phyloP scores from a whole-genome alignment of 2,797 vertebrate genomes.

The Sarcophilus harrisii region DNA sequence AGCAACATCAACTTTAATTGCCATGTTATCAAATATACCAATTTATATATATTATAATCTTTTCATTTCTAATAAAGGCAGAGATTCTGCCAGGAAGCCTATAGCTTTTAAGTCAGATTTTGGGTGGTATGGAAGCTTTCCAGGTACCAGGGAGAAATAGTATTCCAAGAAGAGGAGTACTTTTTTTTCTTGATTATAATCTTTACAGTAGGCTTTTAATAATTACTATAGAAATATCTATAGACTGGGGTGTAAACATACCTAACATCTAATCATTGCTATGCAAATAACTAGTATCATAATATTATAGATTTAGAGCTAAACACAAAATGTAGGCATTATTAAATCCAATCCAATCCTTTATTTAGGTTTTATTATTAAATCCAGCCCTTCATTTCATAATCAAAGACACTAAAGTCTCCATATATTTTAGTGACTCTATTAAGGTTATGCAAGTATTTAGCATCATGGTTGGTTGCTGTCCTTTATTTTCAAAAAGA shows the following conservation, averaged over 20 bases:
- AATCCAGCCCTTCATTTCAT: neutral
- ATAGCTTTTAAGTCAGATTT: slow-evolving; percentile 41
- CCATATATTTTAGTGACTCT: neutral
- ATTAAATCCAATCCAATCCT: too few relatives aligned
- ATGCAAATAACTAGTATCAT: neutral
- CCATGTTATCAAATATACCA: slow-evolving; percentile 53
- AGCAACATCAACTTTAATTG: neutral
- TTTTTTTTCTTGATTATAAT: slow-evolving; percentile 35
- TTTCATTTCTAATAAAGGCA: slow-evolving; percentile 68
- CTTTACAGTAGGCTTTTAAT: slow-evolving; percentile 23
- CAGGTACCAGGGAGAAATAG: neutral
- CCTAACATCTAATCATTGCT: neutral
- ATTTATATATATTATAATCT: slow-evolving; percentile 68
- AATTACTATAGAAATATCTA: neutral
- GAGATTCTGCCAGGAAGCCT: slow-evolving; percentile 58
- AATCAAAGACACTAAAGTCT: neutral
- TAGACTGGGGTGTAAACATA: neutral
- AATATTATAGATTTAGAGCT: neutral
- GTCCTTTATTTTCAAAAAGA: neutral
- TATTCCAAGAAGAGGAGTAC: neutral
- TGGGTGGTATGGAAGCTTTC: slow-evolving; percentile 63
- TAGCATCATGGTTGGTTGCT: neutral
- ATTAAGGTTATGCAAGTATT: neutral
- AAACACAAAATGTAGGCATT: neutral
- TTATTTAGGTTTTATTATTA: neutral